These are phyloP conservation scores for Tetraodon nigroviridis DNA, from an alignment of 2,113 vertebrate species.

Conservation along the genomic window DNA sequence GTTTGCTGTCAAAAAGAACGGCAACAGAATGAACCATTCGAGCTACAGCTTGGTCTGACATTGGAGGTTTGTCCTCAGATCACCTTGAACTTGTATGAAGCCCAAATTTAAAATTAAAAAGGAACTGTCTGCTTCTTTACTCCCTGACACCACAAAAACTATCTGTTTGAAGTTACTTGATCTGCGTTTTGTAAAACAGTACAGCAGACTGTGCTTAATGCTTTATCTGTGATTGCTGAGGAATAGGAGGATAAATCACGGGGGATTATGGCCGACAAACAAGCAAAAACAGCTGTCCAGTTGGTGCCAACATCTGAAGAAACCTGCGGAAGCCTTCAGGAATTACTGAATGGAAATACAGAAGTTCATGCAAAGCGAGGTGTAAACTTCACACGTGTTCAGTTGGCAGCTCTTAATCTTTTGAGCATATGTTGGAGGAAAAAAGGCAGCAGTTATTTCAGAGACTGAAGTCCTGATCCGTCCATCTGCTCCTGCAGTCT, in stretches of 20 bases:
- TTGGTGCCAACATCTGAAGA: constrained; percentile 26
- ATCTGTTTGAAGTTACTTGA: not conserved
- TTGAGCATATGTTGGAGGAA: constrained; percentile 3
- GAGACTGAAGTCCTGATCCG: constrained; percentile 26
- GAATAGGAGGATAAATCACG: not conserved
- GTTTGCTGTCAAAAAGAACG: not conserved
- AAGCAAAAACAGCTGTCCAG: not conserved
- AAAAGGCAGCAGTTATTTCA: constrained; percentile 31
- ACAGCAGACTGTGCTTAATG: constrained; percentile 16
- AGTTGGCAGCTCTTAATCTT: constrained; percentile 14
- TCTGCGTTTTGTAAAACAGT: constrained; percentile 6
- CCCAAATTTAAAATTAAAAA: constrained; percentile 21
- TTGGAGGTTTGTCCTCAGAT: not conserved
- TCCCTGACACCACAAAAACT: constrained; percentile 1
- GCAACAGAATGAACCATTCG: not conserved
- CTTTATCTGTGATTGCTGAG: constrained; percentile 9
- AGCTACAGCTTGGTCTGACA: not conserved
- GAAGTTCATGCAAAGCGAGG: constrained; percentile 3
- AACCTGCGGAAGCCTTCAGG: constrained; percentile 1
- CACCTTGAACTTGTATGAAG: not conserved
- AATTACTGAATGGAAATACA: constrained; percentile 13
- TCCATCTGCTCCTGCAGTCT: constrained; percentile 31
- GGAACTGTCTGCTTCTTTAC: constrained; percentile 11
- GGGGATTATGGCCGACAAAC: not conserved
- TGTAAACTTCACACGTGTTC: constrained; percentile 12